Base-by-base conservation (phyloP, 1,140 invertebrate genomes). In the Oppia nitens region DNA sequence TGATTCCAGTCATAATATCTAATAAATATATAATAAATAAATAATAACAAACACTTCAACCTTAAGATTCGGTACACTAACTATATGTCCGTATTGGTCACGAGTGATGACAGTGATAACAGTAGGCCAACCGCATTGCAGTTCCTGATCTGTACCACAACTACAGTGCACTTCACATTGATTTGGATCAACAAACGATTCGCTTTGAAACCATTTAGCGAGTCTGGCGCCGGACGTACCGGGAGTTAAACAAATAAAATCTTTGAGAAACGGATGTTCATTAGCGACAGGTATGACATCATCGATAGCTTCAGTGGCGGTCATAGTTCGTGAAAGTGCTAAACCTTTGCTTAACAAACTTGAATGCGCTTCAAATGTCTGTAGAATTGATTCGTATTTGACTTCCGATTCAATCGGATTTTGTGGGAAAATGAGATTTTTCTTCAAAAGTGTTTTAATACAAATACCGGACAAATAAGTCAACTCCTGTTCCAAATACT, bases 141-240 rank as follows among this genome's bases (percentile, higher is more conserved):
- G 67, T 24, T 76, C 83, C 40, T 85, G 81, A 50, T 79, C 75
- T 3, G 81, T 81, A n/a, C 12, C 23, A 24, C 3, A 3, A 20
- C 29, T 53, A 66, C 83, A 82, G 55, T 84, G 73, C 40, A 92
- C 78, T 69, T 90, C 83, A 72, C 88, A 95, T 67, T 82, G 80
- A 57, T 80, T 74, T 1, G 90, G 85, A 74, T 95, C 92, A 1
- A 96, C 82, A 57, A 85, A 85, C 11, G 90, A 83, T 66, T 92
- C 87, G 0, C 90, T 89, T 67, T 95, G 88, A 40, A 98, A 71
- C 91, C 92, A 96, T 70, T 86, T 81, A 0, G 91, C 89, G 54
- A 98, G 73, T 55, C 91, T 77, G 27, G 89, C 91, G 0, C 92
- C 92, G 62, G 87, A 88, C 0, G 89, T 91, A 1, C 84, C 86